These are phyloP conservation scores for Gorsachius magnificus DNA, from an alignment of 2,797 vertebrate genomes.

Conservation along the genomic window DNA sequence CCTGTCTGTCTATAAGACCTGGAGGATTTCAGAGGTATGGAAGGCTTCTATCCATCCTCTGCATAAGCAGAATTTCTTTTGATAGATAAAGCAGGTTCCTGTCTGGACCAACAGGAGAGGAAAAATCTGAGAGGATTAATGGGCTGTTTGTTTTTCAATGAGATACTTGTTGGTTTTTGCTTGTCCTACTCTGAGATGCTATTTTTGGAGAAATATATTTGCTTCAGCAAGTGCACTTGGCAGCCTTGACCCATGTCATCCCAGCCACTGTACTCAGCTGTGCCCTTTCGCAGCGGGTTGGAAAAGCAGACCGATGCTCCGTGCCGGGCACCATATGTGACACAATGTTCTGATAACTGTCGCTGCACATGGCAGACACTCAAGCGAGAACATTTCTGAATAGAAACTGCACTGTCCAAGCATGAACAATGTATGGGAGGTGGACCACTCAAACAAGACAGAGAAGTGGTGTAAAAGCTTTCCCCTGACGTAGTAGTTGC, in stretches of 20 bases:
- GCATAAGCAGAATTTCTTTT: not conserved
- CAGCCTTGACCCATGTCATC: not conserved
- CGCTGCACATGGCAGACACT: not conserved
- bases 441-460: not conserved
- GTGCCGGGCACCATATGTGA: not conserved
- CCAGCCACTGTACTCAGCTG: not conserved
- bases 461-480: not conserved
- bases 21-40: not conserved
- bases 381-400: not conserved
- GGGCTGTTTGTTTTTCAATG: not conserved
- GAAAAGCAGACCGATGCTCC: not conserved
- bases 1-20: not conserved
- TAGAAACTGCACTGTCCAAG: not conserved
- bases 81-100: not conserved
- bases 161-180: not conserved
- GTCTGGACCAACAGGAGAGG: not conserved
- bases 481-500: not conserved
- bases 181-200: not conserved
- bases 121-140: not conserved
- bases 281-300: not conserved
- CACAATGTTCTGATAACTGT: not conserved
- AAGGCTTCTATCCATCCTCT: not conserved
- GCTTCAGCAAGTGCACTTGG: not conserved
- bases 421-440: not conserved
- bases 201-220: not conserved